Conservation (phyloP, 2,113 vertebrate genomes). For the Caloenas nicobarica region DNA sequence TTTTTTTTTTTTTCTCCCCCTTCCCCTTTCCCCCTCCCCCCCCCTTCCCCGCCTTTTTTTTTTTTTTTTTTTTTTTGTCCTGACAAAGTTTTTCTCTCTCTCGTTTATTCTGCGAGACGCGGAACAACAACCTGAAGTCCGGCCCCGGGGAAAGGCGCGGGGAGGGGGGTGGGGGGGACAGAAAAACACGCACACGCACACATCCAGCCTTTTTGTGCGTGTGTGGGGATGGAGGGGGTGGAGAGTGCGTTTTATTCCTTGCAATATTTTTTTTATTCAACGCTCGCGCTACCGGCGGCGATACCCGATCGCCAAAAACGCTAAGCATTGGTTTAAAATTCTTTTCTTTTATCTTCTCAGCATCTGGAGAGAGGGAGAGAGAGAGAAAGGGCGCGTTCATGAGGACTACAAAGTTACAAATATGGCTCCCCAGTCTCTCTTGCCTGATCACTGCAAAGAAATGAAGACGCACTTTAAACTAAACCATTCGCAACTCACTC, state of each 20-base stretch:
- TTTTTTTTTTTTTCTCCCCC: background rate
- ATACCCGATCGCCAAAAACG: background rate
- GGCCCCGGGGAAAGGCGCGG: background rate
- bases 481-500: constrained; percentile 61
- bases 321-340: constrained; percentile 7
- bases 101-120: constrained; percentile 36
- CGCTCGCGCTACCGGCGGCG: constrained; percentile 12
- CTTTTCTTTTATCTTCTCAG: constrained; percentile 51
- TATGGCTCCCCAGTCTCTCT: constrained; percentile 85
- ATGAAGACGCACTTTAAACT: constrained; percentile 77
- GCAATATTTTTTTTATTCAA: background rate
- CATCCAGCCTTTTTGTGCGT: constrained; percentile 28
- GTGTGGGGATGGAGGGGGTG: constrained; percentile 34
- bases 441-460: constrained; percentile 84
- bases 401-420: constrained; percentile 93
- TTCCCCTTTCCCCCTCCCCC: no score
- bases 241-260: background rate
- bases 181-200: background rate
- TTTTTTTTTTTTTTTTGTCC: constrained; percentile 2
- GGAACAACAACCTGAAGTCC: constrained; percentile 57
- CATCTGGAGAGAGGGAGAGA: constrained; percentile 68
- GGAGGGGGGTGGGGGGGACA: background rate
- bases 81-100: constrained; percentile 63
- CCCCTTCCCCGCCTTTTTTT: no score
- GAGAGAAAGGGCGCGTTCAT: constrained; percentile 84